Base-by-base conservation (phyloP, 2,797 vertebrate species). In the Zenarchopterus dispar region DNA sequence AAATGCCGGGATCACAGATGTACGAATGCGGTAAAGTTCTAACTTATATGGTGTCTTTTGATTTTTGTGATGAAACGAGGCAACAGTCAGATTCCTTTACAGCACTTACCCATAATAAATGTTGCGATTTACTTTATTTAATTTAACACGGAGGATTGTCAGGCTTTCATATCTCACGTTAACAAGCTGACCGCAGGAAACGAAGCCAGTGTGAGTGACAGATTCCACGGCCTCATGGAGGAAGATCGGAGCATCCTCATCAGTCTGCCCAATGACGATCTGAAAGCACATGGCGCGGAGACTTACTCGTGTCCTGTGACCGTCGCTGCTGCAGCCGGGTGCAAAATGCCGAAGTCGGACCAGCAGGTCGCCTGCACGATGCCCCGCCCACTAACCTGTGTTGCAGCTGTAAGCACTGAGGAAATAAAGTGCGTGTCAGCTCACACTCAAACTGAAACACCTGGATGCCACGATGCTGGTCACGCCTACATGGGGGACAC, bases 401-500 rank as follows among this genome's bases (percentile, higher is more conserved):
- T 82, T 0, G 3, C 36, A 0, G 55, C 19, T 47, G 63, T 78
- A 0, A 22, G 59, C 43, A 53, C 75, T 2, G 73, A 87, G 31
- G 19, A 2, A 7, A 0, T 41, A 2, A 7, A 0, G 2, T 11
- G 22, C 8, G 22, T 3, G 8, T 62, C 86, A 44, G 8, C 63
- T 39, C 62, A 19, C 17, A 84, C 78, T 23, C 91, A 92, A 50
- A 91, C 87, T 1, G 23, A 67, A 13, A 86, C 81, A 1, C 66
- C 75, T 16, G 90, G 93, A 43, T 88, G 89, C 61, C 21, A 58
- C 19, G 16, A 82, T 44, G 60, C 62, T 9, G 93, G 92, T 16
- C 87, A 90, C 5, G 59, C 93, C 52, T 67, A 56, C 62, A 91
- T 92, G 85, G 22, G 78, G 13, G 92, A 94, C 58, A 78, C 93